Evolutionary conservation across 2,797 vertebrate genomes (phyloP), one percentile per base, ranked within the genome.

Genomic region (Halcyon chelicuti): DNA sequence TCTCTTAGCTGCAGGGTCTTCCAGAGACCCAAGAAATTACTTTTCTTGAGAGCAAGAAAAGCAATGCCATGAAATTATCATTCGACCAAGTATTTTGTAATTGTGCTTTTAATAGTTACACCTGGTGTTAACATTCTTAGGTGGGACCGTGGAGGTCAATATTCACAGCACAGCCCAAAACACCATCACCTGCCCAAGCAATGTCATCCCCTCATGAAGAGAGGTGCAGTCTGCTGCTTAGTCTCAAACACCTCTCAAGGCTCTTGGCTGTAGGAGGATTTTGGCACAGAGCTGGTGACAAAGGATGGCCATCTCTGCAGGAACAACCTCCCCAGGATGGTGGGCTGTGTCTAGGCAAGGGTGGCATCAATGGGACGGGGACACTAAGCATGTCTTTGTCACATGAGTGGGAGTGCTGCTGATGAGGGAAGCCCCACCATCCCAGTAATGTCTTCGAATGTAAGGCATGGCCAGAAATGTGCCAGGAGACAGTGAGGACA

Each of bases 1-100:
- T 92, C 67, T 79, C 86, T 74, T 70, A 92, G 90, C 80, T 95
- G 77, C 80, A 87, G 90, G 86, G 93, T 79, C 51, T 94, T 90
- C 68, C 68, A 89, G 80, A 74, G 60, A 79, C 67, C 42, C 86
- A 90, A 39, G 35, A 0, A 2, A 92, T 72, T 85, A 77, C n/a
- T 35, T 54, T 49, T 87, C 80, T 79, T 55, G 46, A 86, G 8
- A 70, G 23, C 60, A 94, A 84, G 57, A 94, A 85, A 88, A 86
- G 37, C 60, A 71, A 82, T 23, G 15, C 47, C 54, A 52, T 8
- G 25, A 91, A 88, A 67, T 88, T 58, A 70, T 85, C 44, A 39
- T 26, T 54, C 63, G 33, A 90, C 86, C 52, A 80, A 87, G 68
- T 72, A 88, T 55, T 90, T 87, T 44, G 10, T 79, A 88, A 76